These are phyloP conservation scores for Isurus oxyrinchus DNA, from an alignment of 2,113 vertebrate genomes.

Conservation along the genomic window DNA sequence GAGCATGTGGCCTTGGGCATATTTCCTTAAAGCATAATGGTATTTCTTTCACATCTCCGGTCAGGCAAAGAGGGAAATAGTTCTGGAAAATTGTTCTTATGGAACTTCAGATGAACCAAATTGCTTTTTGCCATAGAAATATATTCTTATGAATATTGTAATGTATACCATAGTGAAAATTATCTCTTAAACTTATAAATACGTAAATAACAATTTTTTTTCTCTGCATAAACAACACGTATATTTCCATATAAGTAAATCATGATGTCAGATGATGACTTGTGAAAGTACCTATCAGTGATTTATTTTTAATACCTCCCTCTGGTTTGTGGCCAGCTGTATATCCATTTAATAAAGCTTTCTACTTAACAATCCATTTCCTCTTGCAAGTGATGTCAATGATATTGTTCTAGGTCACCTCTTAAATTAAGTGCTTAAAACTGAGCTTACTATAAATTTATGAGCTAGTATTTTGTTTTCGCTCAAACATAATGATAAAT, in stretches of 20 bases:
- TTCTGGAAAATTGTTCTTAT: neutral
- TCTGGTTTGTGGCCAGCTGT: neutral
- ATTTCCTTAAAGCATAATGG: neutral
- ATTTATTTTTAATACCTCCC: neutral
- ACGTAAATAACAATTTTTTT: neutral
- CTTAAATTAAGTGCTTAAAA: constrained; percentile 5
- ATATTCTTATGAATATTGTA: neutral
- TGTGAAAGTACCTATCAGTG: neutral
- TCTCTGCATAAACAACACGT: neutral
- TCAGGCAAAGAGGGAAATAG: neutral
- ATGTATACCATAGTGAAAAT: neutral
- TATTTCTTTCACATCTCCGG: neutral
- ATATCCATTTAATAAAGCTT: neutral
- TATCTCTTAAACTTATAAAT: neutral
- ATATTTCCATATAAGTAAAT: neutral
- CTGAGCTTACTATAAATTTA: neutral
- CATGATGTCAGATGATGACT: neutral
- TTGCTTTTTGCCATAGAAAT: neutral
- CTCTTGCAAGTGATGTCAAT: neutral
- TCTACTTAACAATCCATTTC: neutral
- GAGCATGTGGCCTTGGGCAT: neutral
- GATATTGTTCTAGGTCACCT: neutral
- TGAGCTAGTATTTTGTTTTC: neutral
- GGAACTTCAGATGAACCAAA: neutral
- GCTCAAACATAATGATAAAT: neutral